Percentiles rank a stretch among this genome's conserved stretches.
Evolutionary conservation across 1,140 invertebrate species (phyloP).

Genomic region (Drosophila erecta): DNA sequence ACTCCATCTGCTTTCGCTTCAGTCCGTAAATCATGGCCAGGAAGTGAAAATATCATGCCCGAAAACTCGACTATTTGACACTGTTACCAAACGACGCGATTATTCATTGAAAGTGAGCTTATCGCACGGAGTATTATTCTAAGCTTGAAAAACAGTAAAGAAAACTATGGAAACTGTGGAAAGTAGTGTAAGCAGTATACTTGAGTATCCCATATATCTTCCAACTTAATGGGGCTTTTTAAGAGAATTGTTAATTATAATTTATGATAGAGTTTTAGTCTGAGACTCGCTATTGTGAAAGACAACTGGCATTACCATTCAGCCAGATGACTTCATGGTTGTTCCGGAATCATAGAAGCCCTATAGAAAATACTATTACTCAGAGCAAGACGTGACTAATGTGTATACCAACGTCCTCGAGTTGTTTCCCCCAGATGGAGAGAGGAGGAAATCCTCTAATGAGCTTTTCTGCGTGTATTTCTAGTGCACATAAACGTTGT

Average conservation of each 20-base stretch:
- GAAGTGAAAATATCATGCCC: constrained; percentile 37
- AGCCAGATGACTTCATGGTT: constrained; percentile 24
- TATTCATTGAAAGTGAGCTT: constrained; percentile 13
- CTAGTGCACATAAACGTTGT: constrained; percentile 11
- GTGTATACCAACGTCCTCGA: not conserved
- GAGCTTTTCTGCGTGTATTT: constrained; percentile 14
- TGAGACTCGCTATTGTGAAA: constrained; percentile 13
- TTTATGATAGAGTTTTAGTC: constrained; percentile 31
- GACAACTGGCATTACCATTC: constrained; percentile 30
- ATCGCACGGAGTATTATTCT: not conserved
- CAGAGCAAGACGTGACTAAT: constrained; percentile 37
- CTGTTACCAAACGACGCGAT: constrained; percentile 11
- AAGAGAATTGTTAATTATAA: constrained; percentile 35
- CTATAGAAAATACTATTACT: constrained; percentile 46
- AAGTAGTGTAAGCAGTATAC: not conserved
- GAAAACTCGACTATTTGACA: constrained; percentile 39
- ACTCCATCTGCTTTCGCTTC: constrained; percentile 20
- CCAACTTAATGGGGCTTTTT: constrained; percentile 3
- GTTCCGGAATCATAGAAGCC: constrained; percentile 15
- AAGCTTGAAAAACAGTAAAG: not conserved
- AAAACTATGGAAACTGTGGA: not conserved
- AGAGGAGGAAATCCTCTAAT: constrained; percentile 18
- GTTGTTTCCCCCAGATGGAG: constrained; percentile 1
- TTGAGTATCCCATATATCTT: not conserved
- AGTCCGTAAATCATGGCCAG: constrained; percentile 35